phyloP scores from a whole-genome alignment of 2,797 vertebrate genomes.

The Ataeniobius toweri region DNA sequence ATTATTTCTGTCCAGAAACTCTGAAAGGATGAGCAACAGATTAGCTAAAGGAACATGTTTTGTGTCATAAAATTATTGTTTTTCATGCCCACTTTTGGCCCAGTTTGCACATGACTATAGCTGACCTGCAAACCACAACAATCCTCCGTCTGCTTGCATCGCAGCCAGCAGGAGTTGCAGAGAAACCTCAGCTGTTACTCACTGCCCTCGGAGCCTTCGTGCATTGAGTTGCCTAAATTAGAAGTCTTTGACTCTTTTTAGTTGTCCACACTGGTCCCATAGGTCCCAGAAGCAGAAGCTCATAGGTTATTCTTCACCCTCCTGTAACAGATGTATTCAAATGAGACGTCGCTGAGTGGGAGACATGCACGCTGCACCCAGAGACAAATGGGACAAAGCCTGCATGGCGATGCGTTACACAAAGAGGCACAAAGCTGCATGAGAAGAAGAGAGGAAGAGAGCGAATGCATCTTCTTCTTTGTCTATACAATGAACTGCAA shows the following conservation, averaged over 20 bases:
- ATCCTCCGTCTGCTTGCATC: slow-evolving; percentile 8
- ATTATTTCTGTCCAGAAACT: neutral
- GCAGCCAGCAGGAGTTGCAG: slow-evolving; percentile 25
- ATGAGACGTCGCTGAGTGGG: slow-evolving; percentile 30
- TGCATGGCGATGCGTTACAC: slow-evolving; percentile 47
- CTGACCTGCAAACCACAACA: slow-evolving; percentile 35
- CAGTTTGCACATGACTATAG: slow-evolving; percentile 10
- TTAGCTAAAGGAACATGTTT: neutral
- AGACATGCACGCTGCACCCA: slow-evolving; percentile 20
- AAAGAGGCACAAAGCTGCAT: slow-evolving; percentile 69
- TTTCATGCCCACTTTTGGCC: neutral
- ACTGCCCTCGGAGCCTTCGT: slow-evolving; percentile 27
- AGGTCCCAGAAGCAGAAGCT: slow-evolving; percentile 26
- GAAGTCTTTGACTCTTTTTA: slow-evolving; percentile 49
- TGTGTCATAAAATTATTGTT: neutral
- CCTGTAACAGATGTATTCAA: slow-evolving; percentile 43
- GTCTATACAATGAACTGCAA: slow-evolving; percentile 54
- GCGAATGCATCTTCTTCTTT: slow-evolving; percentile 28
- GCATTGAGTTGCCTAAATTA: slow-evolving; percentile 46
- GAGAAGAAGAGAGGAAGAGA: slow-evolving; percentile 25
- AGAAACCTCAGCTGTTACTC: slow-evolving; percentile 34
- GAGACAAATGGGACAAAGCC: slow-evolving; percentile 50
- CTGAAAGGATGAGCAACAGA: neutral
- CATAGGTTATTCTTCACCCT: slow-evolving; percentile 43
- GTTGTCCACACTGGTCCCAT: slow-evolving; percentile 45